These are phyloP conservation scores for Chrysotoxum bicinctum DNA, from an alignment of 2,888 invertebrate species.

Conservation along the genomic window DNA sequence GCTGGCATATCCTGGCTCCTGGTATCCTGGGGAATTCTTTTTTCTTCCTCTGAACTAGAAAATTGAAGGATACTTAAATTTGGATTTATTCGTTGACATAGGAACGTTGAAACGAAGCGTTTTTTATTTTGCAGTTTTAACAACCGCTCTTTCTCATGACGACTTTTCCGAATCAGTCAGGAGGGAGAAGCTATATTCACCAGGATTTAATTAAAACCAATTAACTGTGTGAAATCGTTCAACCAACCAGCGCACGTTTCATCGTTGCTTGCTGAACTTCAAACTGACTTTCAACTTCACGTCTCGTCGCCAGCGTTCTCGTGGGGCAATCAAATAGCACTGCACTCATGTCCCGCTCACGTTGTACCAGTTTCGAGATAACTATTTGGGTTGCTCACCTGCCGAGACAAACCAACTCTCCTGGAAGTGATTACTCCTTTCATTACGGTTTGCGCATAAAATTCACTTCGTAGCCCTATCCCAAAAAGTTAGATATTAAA, in stretches of 20 bases:
- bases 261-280: background rate
- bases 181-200: slow-evolving; percentile 31
- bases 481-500: slow-evolving; percentile 56
- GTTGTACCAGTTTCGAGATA: background rate
- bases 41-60: slow-evolving; percentile 11
- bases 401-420: slow-evolving; percentile 2
- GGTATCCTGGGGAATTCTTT: background rate
- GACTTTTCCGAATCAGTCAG: background rate
- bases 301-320: background rate
- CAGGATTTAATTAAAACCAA: slow-evolving; percentile 60
- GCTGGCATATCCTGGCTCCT: background rate
- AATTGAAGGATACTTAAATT: slow-evolving; percentile 57
- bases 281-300: slow-evolving; percentile 41
- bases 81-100: slow-evolving; percentile 39
- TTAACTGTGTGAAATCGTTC: slow-evolving; percentile 49
- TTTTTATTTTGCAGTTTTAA: background rate
- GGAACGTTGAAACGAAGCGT: background rate
- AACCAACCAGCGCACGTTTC: slow-evolving; percentile 1
- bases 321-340: background rate
- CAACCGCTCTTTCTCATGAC: background rate
- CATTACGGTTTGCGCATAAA: slow-evolving; percentile 39
- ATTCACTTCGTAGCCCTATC: slow-evolving; percentile 8
- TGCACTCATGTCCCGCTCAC: background rate
- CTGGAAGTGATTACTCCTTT: slow-evolving; percentile 56
- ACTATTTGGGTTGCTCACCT: slow-evolving; percentile 13